Conservation (phyloP, 92 coral and sea anemone species). For the Heliopora coerulea region DNA sequence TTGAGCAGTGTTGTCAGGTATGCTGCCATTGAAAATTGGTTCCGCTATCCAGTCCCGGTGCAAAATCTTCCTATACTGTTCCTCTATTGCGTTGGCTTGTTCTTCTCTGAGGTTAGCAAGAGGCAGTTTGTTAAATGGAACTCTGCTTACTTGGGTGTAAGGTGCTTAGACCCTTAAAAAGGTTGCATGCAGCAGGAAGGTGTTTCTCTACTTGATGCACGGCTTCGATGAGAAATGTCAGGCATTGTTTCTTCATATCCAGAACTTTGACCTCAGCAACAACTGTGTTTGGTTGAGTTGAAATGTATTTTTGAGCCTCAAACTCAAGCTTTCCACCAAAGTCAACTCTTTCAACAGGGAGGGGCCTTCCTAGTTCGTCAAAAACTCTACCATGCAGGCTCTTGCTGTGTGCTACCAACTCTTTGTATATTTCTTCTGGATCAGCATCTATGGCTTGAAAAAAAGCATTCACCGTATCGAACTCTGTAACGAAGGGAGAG, state of each 20-base stretch:
- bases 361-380: constrained; percentile 1
- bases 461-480: constrained; percentile 18
- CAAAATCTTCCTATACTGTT: too few species aligned
- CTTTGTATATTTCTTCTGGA: constrained; percentile 13
- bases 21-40: constrained; percentile 5
- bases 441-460: constrained; percentile 10
- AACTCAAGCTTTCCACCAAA: too few species aligned
- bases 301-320: not conserved
- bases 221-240: constrained; percentile 3
- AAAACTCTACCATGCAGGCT: too few species aligned
- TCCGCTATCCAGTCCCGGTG: constrained; percentile 14
- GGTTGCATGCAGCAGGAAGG: constrained; percentile 2
- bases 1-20: not conserved
- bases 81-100: constrained; percentile 9
- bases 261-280: not conserved
- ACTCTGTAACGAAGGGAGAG: constrained; percentile 10
- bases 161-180: too few species aligned
- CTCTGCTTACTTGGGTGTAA: constrained; percentile 13
- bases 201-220: constrained; percentile 9
- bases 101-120: not conserved
- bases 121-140: not conserved
- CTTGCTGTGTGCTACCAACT: constrained; percentile 4
- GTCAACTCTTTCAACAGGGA: not conserved
- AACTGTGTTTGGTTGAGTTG: not conserved
- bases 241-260: not conserved